phyloP scores from a whole-genome alignment of 64 coral and sea anemone species.

The Montipora efflorescens region DNA sequence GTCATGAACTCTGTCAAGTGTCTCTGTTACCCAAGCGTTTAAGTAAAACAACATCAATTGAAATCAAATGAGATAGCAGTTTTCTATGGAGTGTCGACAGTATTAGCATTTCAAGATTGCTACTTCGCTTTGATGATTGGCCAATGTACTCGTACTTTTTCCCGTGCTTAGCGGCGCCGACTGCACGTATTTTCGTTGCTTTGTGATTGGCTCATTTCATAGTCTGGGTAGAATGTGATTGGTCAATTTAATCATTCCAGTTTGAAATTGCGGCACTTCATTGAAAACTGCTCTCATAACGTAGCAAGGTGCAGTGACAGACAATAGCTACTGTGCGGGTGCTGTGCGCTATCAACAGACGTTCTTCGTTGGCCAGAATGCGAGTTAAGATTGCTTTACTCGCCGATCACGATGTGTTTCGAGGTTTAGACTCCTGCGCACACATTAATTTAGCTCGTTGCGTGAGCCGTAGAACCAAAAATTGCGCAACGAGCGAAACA shows the following conservation, averaged over 20 bases:
- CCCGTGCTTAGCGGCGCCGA: too few species aligned
- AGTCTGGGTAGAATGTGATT: too few species aligned
- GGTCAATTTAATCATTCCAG: too few species aligned
- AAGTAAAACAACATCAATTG: not conserved
- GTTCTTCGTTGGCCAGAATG: not conserved
- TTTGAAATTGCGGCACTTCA: too few species aligned
- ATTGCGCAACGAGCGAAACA: not conserved
- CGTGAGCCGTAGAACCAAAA: not conserved
- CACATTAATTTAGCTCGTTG: not conserved
- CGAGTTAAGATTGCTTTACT: not conserved
- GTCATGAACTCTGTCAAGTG: not conserved
- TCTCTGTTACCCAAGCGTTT: not conserved
- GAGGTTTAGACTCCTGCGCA: not conserved
- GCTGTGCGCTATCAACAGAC: not conserved
- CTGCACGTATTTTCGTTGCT: too few species aligned
- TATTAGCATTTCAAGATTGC: not conserved
- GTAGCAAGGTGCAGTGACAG: conserved; percentile 6
- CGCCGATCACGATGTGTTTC: not conserved
- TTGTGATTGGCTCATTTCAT: too few species aligned
- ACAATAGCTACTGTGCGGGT: not conserved
- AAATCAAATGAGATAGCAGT: not conserved
- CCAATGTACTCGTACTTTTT: too few species aligned
- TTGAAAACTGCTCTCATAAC: not conserved
- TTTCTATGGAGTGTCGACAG: too few species aligned
- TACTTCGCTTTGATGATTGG: too few species aligned